phyloP scores from a whole-genome alignment of 2,888 invertebrate genomes.

The Noctua janthina region DNA sequence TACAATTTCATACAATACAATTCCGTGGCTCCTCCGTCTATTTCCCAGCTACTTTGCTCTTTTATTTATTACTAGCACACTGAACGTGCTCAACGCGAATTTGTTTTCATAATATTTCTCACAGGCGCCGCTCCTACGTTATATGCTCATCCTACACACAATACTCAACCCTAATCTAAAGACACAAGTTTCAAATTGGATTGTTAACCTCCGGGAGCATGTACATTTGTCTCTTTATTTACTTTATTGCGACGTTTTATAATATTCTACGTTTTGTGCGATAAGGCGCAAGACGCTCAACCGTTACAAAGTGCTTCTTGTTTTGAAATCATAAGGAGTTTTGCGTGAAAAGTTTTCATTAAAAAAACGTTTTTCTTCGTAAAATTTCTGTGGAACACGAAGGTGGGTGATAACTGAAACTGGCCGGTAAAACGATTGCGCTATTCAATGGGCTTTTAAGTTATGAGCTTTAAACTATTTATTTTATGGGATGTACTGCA shows the following conservation, averaged over 20 bases:
- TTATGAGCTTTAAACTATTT: background rate
- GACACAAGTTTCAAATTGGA: conserved; percentile 72
- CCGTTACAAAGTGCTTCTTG: conserved; percentile 83
- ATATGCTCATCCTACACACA: conserved; percentile 71
- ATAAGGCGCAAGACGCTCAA: conserved; percentile 85
- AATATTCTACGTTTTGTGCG: conserved; percentile 86
- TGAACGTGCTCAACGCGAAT: conserved; percentile 89
- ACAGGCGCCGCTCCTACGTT: conserved; percentile 77
- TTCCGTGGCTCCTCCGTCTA: conserved; percentile 80
- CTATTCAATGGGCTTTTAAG: conserved; percentile 14
- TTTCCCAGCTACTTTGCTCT: conserved; percentile 80
- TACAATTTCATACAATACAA: conserved; percentile 85
- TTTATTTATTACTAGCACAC: conserved; percentile 89
- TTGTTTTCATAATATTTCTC: conserved; percentile 90
- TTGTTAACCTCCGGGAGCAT: conserved; percentile 66
- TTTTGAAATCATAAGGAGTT: conserved; percentile 75
- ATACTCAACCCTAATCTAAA: conserved; percentile 71
- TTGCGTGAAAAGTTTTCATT: conserved; percentile 63
- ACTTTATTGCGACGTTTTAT: conserved; percentile 89
- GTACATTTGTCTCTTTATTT: conserved; percentile 88
- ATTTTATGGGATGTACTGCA: background rate
- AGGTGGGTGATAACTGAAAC: conserved; percentile 19
- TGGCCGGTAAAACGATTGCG: background rate
- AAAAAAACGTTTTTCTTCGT: conserved; percentile 35
- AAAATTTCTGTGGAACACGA: conserved; percentile 26